Conservation (phyloP, 2,888 invertebrate species). For the Halocaridina rubra region DNA sequence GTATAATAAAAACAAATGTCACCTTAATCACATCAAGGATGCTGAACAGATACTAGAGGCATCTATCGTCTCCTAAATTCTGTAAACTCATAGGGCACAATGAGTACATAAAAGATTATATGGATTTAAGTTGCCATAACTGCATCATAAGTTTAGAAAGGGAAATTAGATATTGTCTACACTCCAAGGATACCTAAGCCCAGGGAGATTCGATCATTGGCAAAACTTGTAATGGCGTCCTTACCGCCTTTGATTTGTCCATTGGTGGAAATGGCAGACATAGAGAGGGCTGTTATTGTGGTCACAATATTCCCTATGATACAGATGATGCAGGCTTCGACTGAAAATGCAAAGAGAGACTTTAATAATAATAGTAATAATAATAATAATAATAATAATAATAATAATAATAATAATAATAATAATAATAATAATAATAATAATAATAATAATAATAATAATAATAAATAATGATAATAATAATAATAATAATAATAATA, state of each 20-base stretch:
- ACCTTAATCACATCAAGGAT: too few relatives aligned
- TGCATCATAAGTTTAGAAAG: too few relatives aligned
- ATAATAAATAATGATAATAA: not conserved
- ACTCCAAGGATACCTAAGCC: not conserved
- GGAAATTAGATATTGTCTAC: too few relatives aligned
- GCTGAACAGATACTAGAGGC: too few relatives aligned
- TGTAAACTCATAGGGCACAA: too few relatives aligned
- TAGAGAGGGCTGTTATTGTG: constrained; percentile 73
- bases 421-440: not conserved
- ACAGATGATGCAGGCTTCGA: constrained; percentile 77
- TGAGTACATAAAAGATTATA: too few relatives aligned
- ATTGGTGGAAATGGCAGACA: constrained; percentile 98
- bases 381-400: not conserved
- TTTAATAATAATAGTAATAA: not conserved
- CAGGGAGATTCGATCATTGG: not conserved
- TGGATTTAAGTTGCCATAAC: too few relatives aligned
- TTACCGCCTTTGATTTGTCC: constrained; percentile 96
- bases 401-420: not conserved
- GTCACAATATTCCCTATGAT: constrained; percentile 88
- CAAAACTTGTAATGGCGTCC: constrained; percentile 19
- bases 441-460: not conserved
- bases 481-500: constrained; percentile 6
- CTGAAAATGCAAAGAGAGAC: constrained; percentile 15
- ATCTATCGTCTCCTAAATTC: too few relatives aligned
- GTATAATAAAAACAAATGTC: too few relatives aligned